A percentile compares a stretch with the other conserved stretches of the same genome.
Evolutionary conservation across 2,113 vertebrate species (phyloP).

Genomic region (Hepsetus odoe): DNA sequence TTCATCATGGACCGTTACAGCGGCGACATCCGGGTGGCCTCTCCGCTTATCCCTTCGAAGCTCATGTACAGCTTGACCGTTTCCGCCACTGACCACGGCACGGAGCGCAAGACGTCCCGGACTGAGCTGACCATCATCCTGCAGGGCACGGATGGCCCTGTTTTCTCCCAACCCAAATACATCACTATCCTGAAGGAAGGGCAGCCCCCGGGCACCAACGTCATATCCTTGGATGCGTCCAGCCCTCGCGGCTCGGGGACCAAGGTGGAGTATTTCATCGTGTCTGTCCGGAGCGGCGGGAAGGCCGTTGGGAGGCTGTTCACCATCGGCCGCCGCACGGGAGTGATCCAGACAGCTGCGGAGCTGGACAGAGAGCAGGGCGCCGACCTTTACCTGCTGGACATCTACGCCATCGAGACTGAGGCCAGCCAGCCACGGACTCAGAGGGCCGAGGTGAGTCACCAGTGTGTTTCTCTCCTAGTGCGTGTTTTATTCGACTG

Average conservation of each 20-base stretch:
- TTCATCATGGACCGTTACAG: constrained; percentile 96
- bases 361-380: constrained; percentile 94
- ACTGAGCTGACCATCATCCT: constrained; percentile 92
- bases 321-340: constrained; percentile 87
- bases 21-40: constrained; percentile 88
- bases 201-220: constrained; percentile 90
- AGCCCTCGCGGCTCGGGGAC: constrained; percentile 82
- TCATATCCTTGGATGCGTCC: constrained; percentile 89
- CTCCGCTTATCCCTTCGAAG: constrained; percentile 85
- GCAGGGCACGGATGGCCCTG: constrained; percentile 86
- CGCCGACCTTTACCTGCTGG: constrained; percentile 89
- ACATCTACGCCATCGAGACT: constrained; percentile 94
- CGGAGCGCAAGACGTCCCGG: constrained; percentile 84
- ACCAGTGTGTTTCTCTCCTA: not conserved
- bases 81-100: constrained; percentile 90
- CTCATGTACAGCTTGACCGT: constrained; percentile 89
- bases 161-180: constrained; percentile 95
- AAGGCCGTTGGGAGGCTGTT: constrained; percentile 89
- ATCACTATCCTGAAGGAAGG: constrained; percentile 95
- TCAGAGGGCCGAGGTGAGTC: constrained; percentile 90
- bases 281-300: constrained; percentile 85
- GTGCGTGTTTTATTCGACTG: not conserved
- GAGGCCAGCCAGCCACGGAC: constrained; percentile 86
- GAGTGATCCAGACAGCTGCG: constrained; percentile 91
- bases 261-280: constrained; percentile 94